Evolutionary conservation across 30 jellyfish, hydroid and myxozoan species (phyloP), one percentile per base, ranked within the genome.

Genomic region (Pseudorhiza aurosa): DNA sequence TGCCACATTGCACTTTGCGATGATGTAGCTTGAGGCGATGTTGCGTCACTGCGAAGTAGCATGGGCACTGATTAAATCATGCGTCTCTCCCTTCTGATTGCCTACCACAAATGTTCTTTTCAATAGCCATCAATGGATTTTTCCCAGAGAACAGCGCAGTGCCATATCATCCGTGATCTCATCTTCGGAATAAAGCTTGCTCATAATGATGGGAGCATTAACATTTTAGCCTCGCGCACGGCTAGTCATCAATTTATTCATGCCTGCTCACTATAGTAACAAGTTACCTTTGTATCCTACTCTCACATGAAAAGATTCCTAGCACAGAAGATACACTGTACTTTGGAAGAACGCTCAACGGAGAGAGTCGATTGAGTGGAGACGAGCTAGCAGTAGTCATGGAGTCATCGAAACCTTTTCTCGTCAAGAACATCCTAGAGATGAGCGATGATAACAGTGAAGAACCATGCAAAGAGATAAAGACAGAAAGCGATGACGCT

Each of bases 191-290:
- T 56, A 59, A 28, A 46, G 45, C 64, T 59, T 58, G 81, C 46
- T 17, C 74, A 59, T 59, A 45, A 77, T 58, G 12, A 77, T 59
- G 72, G 74, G 81, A 63, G 32, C 42, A 77, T 65, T 64, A 10
- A 24, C 43, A 45, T 25, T 72, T 47, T 77, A 27, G 60, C 81
- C 76, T 59, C 35, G 65, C 25, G 60, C 89, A 11, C 82, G 39
- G 75, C 50, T 24, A 62, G 82, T 77, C 82, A 77, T 77, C 80
- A 59, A 60, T 59, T 32, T 62, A 77, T 77, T 77, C 89, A 77
- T 77, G 89, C 74, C 14, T 42, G 27, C 35, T 67, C 72, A 12
- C 82, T 59, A 28, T 65, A 63, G 82, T 60, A 60, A 62, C 89
- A 65, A 68, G 75, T n/a, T 31, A 32, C 39, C 63, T 77, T 51